These are phyloP conservation scores for Phengaris alcon DNA, from an alignment of 2,888 invertebrate genomes.

Conservation along the genomic window DNA sequence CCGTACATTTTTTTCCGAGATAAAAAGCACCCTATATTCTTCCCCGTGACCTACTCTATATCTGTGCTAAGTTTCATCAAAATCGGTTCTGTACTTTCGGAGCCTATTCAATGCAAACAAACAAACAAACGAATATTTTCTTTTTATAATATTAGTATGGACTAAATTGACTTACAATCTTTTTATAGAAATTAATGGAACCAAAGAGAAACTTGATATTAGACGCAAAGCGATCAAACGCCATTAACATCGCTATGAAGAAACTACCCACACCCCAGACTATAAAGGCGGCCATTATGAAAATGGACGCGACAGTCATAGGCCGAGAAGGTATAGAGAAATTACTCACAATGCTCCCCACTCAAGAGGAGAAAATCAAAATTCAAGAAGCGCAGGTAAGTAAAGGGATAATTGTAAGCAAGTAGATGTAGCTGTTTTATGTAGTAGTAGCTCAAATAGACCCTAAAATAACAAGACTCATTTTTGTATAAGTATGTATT, in stretches of 20 bases:
- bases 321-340: slow-evolving; percentile 99
- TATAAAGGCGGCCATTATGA: slow-evolving; percentile 98
- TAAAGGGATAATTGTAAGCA: background rate
- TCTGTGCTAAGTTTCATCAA: no score
- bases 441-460: no score
- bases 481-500: background rate
- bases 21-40: no score
- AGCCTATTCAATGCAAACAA: no score
- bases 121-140: no score
- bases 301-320: slow-evolving; percentile 99
- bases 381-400: slow-evolving; percentile 94
- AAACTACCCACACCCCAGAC: slow-evolving; percentile 98
- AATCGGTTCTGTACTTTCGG: no score
- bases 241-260: slow-evolving; percentile 99
- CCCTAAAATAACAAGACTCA: no score
- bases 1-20: no score
- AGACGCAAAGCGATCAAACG: slow-evolving; percentile 98
- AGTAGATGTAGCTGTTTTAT: no score
- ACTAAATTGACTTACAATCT: background rate
- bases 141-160: no score
- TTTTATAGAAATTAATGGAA: slow-evolving; percentile 65
- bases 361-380: slow-evolving; percentile 96
- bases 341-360: slow-evolving; percentile 97
- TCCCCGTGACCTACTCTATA: no score
- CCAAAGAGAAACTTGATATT: slow-evolving; percentile 85